phyloP scores from a whole-genome alignment of 2,888 invertebrate species.

The Temnothorax ravouxi region DNA sequence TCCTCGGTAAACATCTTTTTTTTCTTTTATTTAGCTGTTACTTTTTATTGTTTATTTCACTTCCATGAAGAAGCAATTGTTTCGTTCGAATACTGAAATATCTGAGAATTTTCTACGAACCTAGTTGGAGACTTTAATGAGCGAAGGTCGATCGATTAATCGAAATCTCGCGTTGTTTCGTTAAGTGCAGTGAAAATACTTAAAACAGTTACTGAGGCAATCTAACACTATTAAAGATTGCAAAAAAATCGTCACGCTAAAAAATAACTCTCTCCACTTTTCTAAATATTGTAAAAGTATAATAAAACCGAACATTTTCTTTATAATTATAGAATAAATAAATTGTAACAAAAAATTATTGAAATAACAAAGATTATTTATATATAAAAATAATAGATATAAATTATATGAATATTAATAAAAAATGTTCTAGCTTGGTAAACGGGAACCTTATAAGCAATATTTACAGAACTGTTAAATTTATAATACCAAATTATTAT shows the following conservation, averaged over 20 bases:
- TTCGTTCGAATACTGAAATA: conserved; percentile 21
- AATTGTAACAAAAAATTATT: background rate
- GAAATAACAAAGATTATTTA: background rate
- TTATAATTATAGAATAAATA: background rate
- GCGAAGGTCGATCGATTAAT: conserved; percentile 36
- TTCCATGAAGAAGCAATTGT: conserved; percentile 26
- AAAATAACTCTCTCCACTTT: background rate
- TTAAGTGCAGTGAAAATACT: conserved; percentile 31
- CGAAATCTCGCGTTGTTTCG: background rate
- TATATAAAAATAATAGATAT: background rate
- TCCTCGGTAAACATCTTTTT: conserved; percentile 53
- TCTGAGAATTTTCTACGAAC: conserved; percentile 24
- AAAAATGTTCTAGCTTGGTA: conserved; percentile 83
- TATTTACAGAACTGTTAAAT: no score
- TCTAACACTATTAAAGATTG: background rate
- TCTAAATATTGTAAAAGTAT: background rate
- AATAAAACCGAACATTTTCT: background rate
- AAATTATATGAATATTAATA: background rate
- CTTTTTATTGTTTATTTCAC: conserved; percentile 51
- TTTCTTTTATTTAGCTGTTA: conserved; percentile 52
- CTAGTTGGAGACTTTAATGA: conserved; percentile 42
- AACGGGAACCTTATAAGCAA: conserved; percentile 72
- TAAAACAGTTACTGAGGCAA: background rate
- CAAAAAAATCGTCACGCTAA: background rate
- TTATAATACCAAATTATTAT: no score